Conservation (phyloP, 1,140 invertebrate genomes). For the Drosophila takahashii region DNA sequence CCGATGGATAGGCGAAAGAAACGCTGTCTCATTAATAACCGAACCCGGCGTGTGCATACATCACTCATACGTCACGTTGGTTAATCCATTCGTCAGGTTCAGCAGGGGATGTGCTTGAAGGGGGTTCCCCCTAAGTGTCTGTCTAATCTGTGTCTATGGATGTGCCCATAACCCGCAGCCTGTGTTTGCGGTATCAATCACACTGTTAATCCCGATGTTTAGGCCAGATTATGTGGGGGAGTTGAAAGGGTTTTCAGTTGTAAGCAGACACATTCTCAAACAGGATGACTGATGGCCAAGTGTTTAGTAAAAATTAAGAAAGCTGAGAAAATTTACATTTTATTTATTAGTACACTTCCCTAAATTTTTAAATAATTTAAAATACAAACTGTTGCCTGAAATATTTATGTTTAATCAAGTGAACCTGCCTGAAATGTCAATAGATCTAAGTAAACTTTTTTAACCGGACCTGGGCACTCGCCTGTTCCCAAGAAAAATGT, state of each 20-base stretch:
- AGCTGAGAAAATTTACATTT: background rate
- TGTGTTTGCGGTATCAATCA: conserved; percentile 69
- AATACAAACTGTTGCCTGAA: background rate
- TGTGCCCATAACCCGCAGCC: background rate
- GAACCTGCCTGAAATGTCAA: conserved; percentile 6
- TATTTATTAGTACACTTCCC: no score
- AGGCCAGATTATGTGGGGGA: conserved; percentile 20
- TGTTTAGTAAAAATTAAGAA: no score
- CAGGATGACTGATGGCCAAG: background rate
- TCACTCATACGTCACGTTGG: conserved; percentile 79
- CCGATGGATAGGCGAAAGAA: conserved; percentile 23
- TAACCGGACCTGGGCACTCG: conserved; percentile 26
- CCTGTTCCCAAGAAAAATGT: conserved; percentile 24
- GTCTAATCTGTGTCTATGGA: conserved; percentile 58
- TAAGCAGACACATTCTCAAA: background rate
- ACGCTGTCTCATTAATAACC: conserved; percentile 73
- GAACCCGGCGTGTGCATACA: conserved; percentile 50
- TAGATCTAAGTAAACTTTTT: background rate
- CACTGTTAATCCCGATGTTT: conserved; percentile 52
- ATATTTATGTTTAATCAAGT: background rate
- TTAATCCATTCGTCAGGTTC: conserved; percentile 69
- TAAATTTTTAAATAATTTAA: background rate
- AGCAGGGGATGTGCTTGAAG: conserved; percentile 25
- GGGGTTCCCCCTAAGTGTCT: conserved; percentile 43
- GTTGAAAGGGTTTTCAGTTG: conserved; percentile 17